Conservation (phyloP, 1,140 invertebrate genomes). For the Leptopilina boulardi region DNA sequence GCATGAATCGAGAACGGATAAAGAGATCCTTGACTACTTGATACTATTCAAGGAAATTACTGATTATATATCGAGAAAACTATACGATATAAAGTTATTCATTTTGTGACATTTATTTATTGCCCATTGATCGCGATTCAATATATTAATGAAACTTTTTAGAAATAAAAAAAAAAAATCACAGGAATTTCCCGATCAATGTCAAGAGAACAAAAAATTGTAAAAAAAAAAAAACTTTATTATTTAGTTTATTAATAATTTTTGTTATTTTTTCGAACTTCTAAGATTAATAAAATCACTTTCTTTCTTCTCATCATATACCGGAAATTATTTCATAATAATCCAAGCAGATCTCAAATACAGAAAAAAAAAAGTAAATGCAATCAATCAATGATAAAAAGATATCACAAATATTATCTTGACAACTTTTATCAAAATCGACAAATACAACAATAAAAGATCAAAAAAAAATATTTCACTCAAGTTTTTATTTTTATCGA, state of each 20-base stretch:
- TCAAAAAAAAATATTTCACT: not conserved
- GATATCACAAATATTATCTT: not conserved
- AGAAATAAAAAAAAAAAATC: too few species aligned
- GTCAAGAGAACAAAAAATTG: too few species aligned
- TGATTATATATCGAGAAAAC: slow-evolving; percentile 3
- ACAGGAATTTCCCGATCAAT: too few species aligned
- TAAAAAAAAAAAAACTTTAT: too few species aligned
- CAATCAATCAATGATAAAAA: too few species aligned
- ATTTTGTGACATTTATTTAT: not conserved
- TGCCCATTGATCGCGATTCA: not conserved
- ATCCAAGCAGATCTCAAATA: not conserved
- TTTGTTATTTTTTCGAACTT: too few species aligned
- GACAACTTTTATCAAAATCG: not conserved
- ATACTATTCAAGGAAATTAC: slow-evolving; percentile 1
- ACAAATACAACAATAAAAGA: not conserved
- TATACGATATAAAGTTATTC: too few species aligned
- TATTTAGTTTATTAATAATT: not conserved
- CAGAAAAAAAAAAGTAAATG: too few species aligned
- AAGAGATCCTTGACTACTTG: slow-evolving; percentile 7
- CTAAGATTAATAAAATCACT: too few species aligned
- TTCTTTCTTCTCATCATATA: too few species aligned
- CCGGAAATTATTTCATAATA: not conserved
- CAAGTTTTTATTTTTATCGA: not conserved
- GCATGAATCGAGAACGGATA: slow-evolving; percentile 20
- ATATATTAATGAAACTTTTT: too few species aligned